These are phyloP conservation scores for Phalacrocorax aristotelis DNA, from an alignment of 2,113 vertebrate genomes.

Conservation along the genomic window DNA sequence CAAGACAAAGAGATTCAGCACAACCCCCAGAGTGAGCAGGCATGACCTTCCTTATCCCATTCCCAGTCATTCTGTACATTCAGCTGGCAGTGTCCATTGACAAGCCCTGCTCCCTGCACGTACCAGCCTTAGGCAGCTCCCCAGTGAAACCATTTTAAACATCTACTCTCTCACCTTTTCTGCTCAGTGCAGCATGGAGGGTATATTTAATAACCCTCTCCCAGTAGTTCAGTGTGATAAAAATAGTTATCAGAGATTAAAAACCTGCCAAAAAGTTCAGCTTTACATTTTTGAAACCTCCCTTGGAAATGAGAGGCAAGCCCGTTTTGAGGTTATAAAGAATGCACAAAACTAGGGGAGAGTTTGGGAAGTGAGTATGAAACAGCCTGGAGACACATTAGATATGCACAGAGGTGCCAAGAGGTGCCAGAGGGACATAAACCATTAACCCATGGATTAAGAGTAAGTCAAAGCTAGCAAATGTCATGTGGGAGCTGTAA, in stretches of 20 bases:
- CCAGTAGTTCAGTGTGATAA: neutral
- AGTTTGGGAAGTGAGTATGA: neutral
- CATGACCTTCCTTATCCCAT: neutral
- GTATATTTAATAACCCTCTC: neutral
- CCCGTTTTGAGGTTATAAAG: neutral
- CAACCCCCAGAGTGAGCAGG: neutral
- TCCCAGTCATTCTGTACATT: neutral
- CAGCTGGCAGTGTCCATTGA: neutral
- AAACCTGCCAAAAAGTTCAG: neutral
- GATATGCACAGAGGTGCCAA: neutral
- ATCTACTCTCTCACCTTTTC: fast-evolving
- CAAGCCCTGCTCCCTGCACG: fast-evolving
- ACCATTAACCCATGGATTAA: neutral
- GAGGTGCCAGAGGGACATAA: neutral
- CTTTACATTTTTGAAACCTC: neutral
- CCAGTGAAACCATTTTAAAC: neutral
- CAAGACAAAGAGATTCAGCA: neutral
- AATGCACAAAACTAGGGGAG: neutral
- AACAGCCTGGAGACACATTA: neutral
- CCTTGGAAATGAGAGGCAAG: neutral
- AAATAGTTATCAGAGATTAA: neutral
- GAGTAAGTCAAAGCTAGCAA: neutral
- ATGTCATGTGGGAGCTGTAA: neutral
- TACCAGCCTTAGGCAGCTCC: neutral
- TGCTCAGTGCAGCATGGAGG: neutral